These are phyloP conservation scores for Anthrax anthrax DNA, from an alignment of 2,888 invertebrate genomes.

Conservation along the genomic window DNA sequence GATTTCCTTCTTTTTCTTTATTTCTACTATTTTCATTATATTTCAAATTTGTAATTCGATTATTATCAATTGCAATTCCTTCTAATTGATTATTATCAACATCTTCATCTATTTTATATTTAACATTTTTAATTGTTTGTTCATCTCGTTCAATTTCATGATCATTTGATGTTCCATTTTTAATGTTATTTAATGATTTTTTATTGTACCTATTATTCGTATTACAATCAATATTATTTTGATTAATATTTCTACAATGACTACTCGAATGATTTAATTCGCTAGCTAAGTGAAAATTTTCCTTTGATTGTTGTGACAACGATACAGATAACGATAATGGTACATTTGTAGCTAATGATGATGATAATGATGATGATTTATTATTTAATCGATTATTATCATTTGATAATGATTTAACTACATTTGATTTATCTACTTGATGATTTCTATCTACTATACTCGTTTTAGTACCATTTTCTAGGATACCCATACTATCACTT, in stretches of 20 bases:
- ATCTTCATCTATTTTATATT: background rate
- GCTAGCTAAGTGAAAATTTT: constrained; percentile 10
- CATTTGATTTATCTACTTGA: background rate
- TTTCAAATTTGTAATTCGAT: background rate
- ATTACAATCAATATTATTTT: background rate
- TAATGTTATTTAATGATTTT: background rate
- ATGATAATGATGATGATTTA: constrained; percentile 3
- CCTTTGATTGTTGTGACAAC: constrained; percentile 11
- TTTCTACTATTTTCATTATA: background rate
- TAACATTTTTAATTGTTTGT: background rate
- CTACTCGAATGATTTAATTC: constrained; percentile 6
- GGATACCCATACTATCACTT: constrained; percentile 4
- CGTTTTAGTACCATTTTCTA: constrained; percentile 3
- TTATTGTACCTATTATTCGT: background rate
- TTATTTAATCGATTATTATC: background rate
- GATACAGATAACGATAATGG: constrained; percentile 8
- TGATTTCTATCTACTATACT: background rate
- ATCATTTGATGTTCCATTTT: background rate
- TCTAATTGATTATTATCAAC: background rate
- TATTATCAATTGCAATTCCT: too few species aligned
- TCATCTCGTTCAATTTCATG: background rate
- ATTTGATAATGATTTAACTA: background rate
- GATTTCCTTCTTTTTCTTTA: background rate
- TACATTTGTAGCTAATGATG: constrained; percentile 2
- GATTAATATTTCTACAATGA: constrained; percentile 1